Conservation (phyloP, 2,888 invertebrate genomes). For the Epirrhoe alternata region DNA sequence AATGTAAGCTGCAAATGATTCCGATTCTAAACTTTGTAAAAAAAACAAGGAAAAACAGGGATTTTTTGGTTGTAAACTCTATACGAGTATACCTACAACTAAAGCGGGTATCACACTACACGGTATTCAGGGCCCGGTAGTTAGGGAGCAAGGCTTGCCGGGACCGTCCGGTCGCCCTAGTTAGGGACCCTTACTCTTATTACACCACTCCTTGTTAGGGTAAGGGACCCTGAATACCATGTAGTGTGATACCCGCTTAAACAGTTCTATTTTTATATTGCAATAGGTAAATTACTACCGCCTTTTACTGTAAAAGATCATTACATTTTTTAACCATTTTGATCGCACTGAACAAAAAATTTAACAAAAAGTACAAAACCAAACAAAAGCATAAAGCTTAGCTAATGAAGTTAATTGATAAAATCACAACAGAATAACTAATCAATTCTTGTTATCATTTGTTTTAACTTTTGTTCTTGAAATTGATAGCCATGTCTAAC, state of each 20-base stretch:
- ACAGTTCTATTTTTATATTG: neutral
- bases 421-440: neutral
- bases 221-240: too few species aligned
- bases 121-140: too few species aligned
- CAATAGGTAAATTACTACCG: neutral
- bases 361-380: neutral
- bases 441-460: conserved; percentile 4
- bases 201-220: too few species aligned
- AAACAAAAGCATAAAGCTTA: neutral
- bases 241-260: too few species aligned
- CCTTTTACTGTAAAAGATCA: neutral
- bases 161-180: too few species aligned
- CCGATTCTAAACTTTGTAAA: too few species aligned
- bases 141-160: too few species aligned
- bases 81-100: too few species aligned
- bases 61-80: too few species aligned
- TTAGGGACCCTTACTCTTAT: too few species aligned
- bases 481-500: conserved; percentile 9
- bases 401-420: neutral
- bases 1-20: neutral
- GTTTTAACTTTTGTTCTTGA: conserved; percentile 7
- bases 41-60: too few species aligned
- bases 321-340: neutral
- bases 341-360: neutral
- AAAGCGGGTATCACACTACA: too few species aligned